Conservation (phyloP, 1,140 invertebrate species). For the Eciton burchellii region DNA sequence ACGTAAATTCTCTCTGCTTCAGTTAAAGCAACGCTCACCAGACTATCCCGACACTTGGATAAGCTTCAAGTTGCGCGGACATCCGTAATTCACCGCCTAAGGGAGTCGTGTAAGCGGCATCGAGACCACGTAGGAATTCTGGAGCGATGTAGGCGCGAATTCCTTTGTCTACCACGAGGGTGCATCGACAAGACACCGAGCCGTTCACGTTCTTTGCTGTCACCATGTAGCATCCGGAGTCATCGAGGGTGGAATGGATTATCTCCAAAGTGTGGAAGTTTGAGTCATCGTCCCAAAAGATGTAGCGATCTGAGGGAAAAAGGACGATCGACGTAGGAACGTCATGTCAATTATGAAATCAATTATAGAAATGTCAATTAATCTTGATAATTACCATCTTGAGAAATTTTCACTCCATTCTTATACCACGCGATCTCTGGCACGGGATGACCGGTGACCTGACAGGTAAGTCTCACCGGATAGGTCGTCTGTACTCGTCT, state of each 20-base stretch:
- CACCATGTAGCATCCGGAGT: slow-evolving; percentile 93
- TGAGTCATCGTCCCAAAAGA: slow-evolving; percentile 89
- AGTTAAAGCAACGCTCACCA: slow-evolving; percentile 87
- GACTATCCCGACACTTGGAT: slow-evolving; percentile 92
- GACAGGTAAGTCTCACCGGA: slow-evolving; percentile 94
- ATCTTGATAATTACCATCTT: slow-evolving; percentile 83
- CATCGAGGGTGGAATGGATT: slow-evolving; percentile 89
- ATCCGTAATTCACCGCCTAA: slow-evolving; percentile 89
- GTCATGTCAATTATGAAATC: not conserved
- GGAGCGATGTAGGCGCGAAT: slow-evolving; percentile 92
- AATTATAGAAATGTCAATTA: not conserved
- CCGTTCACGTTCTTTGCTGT: slow-evolving; percentile 93
- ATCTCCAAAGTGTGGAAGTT: slow-evolving; percentile 95
- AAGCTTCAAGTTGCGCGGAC: slow-evolving; percentile 91
- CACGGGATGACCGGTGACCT: slow-evolving; percentile 91
- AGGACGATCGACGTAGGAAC: not conserved
- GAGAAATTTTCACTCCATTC: slow-evolving; percentile 87
- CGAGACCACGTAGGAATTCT: slow-evolving; percentile 90
- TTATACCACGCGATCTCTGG: slow-evolving; percentile 93
- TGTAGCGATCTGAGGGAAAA: slow-evolving; percentile 85
- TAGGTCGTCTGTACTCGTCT: slow-evolving; percentile 92
- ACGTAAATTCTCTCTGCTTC: not conserved
- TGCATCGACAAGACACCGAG: slow-evolving; percentile 92
- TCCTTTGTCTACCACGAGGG: slow-evolving; percentile 93
- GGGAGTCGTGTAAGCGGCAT: slow-evolving; percentile 86